Base-by-base conservation (phyloP, 2,797 vertebrate genomes). In the Smutsia temminckii region DNA sequence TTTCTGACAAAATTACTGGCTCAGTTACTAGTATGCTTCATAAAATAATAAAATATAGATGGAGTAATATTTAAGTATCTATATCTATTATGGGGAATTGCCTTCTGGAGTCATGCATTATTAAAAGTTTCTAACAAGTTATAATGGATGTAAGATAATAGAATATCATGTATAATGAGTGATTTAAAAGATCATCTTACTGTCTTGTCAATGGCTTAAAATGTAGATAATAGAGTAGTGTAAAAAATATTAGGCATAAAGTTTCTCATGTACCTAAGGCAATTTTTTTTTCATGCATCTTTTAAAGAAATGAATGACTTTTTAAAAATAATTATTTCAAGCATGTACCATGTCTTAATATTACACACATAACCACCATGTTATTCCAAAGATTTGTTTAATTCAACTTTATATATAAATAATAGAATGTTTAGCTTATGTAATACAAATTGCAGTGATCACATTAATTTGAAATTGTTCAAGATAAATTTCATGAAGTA, bases 61-160 rank as follows among this genome's bases (percentile, higher is more conserved):
- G 68, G 88, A 96, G 95, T 92, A 97, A 97, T 97, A 97, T 96
- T 97, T 97, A 97, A 97, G 59, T 96, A 94, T 96, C 78, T 90
- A 25, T 95, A 25, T 96, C 95, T 97, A 96, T 97, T 96, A 97
- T 79, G 34, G 78, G 57, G 90, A 96, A 95, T 78, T 96, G 96
- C 95, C 93, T 97, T 97, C 95, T 96, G 51, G 81, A 96, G 61
- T 95, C 85, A 96, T 97, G 90, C 72, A 97, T 96, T 97, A 97
- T 96, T 97, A 95, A 97, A 96, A 97, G 64, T 96, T 97, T 96
- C 96, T 97, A 97, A 97, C 96, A 97, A 96, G 90, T 97, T 97
- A 72, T 95, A 97, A 97, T 96, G 88, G 92, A 91, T 97, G 85
- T 96, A 97, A 95, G 88, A 96, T 97, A 96, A 95, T 95, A 95